A percentile compares a stretch with the other conserved stretches of the same genome.
phyloP scores from a whole-genome alignment of 2,888 invertebrate species.

The Podabrus alpinus region DNA sequence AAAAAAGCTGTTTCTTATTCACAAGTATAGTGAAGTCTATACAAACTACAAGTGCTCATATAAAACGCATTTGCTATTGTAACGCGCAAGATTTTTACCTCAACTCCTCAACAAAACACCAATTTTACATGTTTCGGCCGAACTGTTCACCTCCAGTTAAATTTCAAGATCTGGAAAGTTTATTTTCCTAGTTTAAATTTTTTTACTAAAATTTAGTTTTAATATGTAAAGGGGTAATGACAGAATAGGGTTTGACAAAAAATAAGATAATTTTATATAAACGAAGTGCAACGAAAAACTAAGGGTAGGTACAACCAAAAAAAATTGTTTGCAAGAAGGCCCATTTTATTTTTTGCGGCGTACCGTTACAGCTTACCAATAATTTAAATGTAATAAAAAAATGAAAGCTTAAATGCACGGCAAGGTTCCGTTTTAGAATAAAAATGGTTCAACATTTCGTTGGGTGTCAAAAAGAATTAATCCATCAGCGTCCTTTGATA shows the following conservation, averaged over 20 bases:
- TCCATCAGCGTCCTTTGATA: not conserved
- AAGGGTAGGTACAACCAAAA: not conserved
- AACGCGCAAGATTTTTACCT: not conserved
- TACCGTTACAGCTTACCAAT: not conserved
- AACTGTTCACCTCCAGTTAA: too few species aligned
- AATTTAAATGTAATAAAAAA: not conserved
- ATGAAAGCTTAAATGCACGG: not conserved
- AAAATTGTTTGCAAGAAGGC: not conserved
- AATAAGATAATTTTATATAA: not conserved
- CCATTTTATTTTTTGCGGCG: not conserved
- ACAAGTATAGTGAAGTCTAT: slow-evolving; percentile 8
- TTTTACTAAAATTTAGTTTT: too few species aligned
- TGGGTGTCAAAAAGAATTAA: too few species aligned
- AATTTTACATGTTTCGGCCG: too few species aligned
- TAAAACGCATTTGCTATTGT: not conserved
- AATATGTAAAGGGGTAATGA: too few species aligned
- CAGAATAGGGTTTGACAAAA: not conserved
- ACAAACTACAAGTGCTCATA: not conserved
- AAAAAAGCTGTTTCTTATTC: slow-evolving; percentile 17
- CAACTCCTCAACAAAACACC: not conserved
- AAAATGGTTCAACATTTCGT: too few species aligned
- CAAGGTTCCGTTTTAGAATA: not conserved
- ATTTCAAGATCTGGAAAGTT: too few species aligned
- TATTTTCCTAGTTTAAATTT: too few species aligned
- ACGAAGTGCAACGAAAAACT: not conserved